Percentiles rank a stretch among this genome's conserved stretches.
Evolutionary conservation across 1,140 invertebrate genomes (phyloP).

Genomic region (Scaptodrosophila lebanonensis): DNA sequence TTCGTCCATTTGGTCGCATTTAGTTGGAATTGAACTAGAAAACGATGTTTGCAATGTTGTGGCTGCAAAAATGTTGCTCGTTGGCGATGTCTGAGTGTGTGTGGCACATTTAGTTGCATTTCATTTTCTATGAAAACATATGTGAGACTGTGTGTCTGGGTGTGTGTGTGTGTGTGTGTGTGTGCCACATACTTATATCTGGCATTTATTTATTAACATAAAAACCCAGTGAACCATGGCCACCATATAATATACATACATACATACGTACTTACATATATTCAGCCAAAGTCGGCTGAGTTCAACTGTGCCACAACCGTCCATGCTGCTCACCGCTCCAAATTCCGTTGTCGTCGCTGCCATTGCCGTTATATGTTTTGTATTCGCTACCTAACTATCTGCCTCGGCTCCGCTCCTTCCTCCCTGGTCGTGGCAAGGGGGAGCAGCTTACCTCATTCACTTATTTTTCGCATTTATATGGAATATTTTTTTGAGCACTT

Average conservation of each 20-base stretch:
- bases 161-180: not conserved
- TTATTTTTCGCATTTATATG: slow-evolving; percentile 11
- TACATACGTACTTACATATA: too few relatives aligned
- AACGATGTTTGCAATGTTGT: slow-evolving; percentile 62
- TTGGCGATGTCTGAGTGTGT: slow-evolving; percentile 15
- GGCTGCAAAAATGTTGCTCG: slow-evolving; percentile 11
- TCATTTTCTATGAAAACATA: slow-evolving; percentile 8
- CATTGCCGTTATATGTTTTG: slow-evolving; percentile 5
- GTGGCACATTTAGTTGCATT: slow-evolving; percentile 40
- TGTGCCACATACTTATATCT: slow-evolving; percentile 26
- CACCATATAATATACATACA: too few relatives aligned
- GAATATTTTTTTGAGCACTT: slow-evolving; percentile 19
- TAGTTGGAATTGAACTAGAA: slow-evolving; percentile 73
- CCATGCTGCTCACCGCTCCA: too few relatives aligned
- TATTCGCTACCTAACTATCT: slow-evolving; percentile 36
- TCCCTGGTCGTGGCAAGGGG: too few relatives aligned
- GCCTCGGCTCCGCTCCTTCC: slow-evolving; percentile 19
- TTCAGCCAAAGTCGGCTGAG: too few relatives aligned
- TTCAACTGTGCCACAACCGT: too few relatives aligned
- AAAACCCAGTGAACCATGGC: slow-evolving; percentile 68
- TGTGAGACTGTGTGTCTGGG: not conserved
- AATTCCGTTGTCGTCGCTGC: not conserved
- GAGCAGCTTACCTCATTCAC: slow-evolving; percentile 28
- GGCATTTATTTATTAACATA: slow-evolving; percentile 69
- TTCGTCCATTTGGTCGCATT: slow-evolving; percentile 37